Percentiles rank a stretch among this genome's conserved stretches.
Conservation (phyloP, 2,888 invertebrate genomes). For the Macaria liturata region DNA sequence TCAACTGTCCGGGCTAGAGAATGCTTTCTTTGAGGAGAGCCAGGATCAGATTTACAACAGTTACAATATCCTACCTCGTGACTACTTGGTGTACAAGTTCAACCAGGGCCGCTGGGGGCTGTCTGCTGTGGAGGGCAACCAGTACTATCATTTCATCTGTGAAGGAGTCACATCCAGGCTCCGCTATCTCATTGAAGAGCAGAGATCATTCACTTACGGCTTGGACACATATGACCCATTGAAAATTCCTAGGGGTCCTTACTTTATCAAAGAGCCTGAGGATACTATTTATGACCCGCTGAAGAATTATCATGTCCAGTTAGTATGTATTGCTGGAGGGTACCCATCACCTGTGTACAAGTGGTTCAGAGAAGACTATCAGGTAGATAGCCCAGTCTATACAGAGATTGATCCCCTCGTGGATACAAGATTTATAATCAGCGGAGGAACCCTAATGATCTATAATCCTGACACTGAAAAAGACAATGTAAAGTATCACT, state of each 20-base stretch:
- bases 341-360: slow-evolving; percentile 95
- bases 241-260: slow-evolving; percentile 93
- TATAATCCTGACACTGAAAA: slow-evolving; percentile 90
- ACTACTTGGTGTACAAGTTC: slow-evolving; percentile 91
- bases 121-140: slow-evolving; percentile 90
- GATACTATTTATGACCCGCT: slow-evolving; percentile 93
- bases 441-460: slow-evolving; percentile 96
- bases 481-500: slow-evolving; percentile 95
- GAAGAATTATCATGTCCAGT: slow-evolving; percentile 88
- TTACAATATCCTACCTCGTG: slow-evolving; percentile 83
- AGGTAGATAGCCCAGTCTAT: slow-evolving; percentile 89
- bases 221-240: slow-evolving; percentile 91
- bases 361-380: slow-evolving; percentile 95
- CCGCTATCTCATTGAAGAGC: slow-evolving; percentile 87
- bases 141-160: slow-evolving; percentile 92
- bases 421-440: slow-evolving; percentile 91
- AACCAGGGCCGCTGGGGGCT: slow-evolving; percentile 93
- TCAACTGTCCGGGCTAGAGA: slow-evolving; percentile 89
- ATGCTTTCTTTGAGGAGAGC: slow-evolving; percentile 89
- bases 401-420: slow-evolving; percentile 89
- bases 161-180: slow-evolving; percentile 91
- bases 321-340: slow-evolving; percentile 93
- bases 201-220: slow-evolving; percentile 93
- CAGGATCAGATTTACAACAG: slow-evolving; percentile 59
- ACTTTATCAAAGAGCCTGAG: slow-evolving; percentile 92